Evolutionary conservation across 2,888 invertebrate genomes (phyloP), one percentile per base, ranked within the genome.

Genomic region (Drosophila meridiana): DNA sequence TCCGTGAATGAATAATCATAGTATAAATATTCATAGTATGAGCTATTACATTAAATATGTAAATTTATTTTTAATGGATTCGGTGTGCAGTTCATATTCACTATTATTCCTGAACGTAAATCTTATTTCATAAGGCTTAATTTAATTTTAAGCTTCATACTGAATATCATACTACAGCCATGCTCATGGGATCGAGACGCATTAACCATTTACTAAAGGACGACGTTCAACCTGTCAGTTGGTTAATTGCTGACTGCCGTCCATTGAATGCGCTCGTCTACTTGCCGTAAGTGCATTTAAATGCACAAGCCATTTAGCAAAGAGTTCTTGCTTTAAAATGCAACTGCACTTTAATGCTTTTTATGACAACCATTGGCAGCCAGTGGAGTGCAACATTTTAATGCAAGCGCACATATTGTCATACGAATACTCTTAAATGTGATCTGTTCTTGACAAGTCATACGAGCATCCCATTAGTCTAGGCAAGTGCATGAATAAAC

Each of bases 271-370:
- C 42, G 11, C 43, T 6, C 59, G 45, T 69, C 26, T 59, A 48
- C 66, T 66, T 66, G 42, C 69, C 66, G 73, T 77, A 85, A 82
- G 78, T 71, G 78, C 73, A 73, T 83, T 88, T 79, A 85, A 87
- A 79, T 73, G 72, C 79, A 56, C 64, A 61, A 65, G 55, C 68
- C 67, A 77, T 77, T 83, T 73, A 84, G 70, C 72, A 76, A 75
- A 73, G 69, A 70, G 74, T 56, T 67, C 36, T 45, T 53, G 74
- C 53, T 73, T 78, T 76, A 82, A 86, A 82, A 63, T 72, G 73
- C 66, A 61, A 43, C 50, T 58, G 65, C 47, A 62, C 38, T 79
- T 76, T 62, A 62, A 61, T 58, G 55, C 57, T 56, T 78, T 69
- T 85, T 69, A 82, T 76, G 73, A 69, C 56, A 48, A 55, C 36